Evolutionary conservation across 2,888 invertebrate species (phyloP), one percentile per base, ranked within the genome.

Genomic region (Cylindroiulus punctatus): DNA sequence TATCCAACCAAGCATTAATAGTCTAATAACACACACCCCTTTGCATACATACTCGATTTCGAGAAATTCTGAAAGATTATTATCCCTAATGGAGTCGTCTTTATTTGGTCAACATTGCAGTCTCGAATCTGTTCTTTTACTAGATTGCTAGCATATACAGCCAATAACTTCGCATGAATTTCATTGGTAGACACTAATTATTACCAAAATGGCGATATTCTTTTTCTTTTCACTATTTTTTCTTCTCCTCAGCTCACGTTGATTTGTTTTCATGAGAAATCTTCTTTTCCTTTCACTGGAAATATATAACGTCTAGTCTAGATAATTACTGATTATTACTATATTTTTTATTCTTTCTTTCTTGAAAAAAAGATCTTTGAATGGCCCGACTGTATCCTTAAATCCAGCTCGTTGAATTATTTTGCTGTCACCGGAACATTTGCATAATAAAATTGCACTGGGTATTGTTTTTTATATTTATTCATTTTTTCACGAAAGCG

Each of bases 261-360:
- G 83, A 83, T 83, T 83, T 83, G 83, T 83, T 40, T 83, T 83
- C 83, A 22, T 26, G 44, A 22, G 83, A 83, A 83, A 83, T 83
- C 83, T 83, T 83, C 44, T 83, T 83, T 36, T 42, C 7, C 83
- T 83, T 83, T 83, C 83, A 83, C 83, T 83, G 22, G 40, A 83
- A 83, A 83, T 83, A 83, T 83, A 83, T 83, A 83, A 83, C 83
- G 83, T 83, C 83, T 83, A 83, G 83, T 83, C 83, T 83, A 40
- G 83, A 44, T 83, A 83, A 83, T 42, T 83, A 83, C 42, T 22
- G 83, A 83, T 83, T 83, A 83, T 83, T 83, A 83, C 83, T 10
- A 1, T 26, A 42, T 83, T 10, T 76, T 76, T 76, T n/a, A n/a
- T 83, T 83, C 36, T 8, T 5, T 30, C 36, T 83, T 83, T 40